A percentile compares a stretch with the other conserved stretches of the same genome.
phyloP scores from a whole-genome alignment of 2,888 invertebrate species.

The Metopia argyrocephala region DNA sequence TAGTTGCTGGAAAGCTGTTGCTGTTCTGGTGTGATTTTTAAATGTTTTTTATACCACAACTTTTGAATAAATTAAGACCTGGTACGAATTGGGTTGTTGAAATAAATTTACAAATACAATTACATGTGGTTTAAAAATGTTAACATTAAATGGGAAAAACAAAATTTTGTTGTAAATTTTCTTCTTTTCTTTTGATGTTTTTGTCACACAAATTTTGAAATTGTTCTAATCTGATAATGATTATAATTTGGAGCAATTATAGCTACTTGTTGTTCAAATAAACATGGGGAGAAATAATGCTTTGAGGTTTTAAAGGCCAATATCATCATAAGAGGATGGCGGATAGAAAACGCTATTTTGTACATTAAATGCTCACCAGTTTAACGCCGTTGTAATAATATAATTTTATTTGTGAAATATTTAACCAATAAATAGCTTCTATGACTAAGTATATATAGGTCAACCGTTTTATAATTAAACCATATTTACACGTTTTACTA shows the following conservation, averaged over 20 bases:
- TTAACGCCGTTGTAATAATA: too few species aligned
- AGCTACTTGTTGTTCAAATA: slow-evolving; percentile 25
- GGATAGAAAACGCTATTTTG: too few species aligned
- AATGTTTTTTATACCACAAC: background rate
- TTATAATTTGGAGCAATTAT: slow-evolving; percentile 28
- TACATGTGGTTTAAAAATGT: slow-evolving; percentile 42
- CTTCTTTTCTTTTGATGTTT: background rate
- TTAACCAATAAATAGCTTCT: too few species aligned
- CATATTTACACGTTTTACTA: too few species aligned
- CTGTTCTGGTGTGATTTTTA: background rate
- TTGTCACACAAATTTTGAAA: too few species aligned
- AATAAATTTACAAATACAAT: slow-evolving; percentile 27
- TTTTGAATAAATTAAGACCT: too few species aligned
- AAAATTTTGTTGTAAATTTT: background rate
- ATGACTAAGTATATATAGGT: too few species aligned
- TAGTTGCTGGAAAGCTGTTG: background rate
- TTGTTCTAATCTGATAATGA: background rate
- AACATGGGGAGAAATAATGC: slow-evolving; percentile 23
- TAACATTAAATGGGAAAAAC: background rate
- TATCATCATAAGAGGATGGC: too few species aligned
- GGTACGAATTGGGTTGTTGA: background rate
- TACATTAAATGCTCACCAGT: too few species aligned
- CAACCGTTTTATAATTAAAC: too few species aligned
- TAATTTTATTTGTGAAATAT: too few species aligned
- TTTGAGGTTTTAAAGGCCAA: too few species aligned